phyloP scores from a whole-genome alignment of 1,140 invertebrate species.

The Wiebesia pumilae region DNA sequence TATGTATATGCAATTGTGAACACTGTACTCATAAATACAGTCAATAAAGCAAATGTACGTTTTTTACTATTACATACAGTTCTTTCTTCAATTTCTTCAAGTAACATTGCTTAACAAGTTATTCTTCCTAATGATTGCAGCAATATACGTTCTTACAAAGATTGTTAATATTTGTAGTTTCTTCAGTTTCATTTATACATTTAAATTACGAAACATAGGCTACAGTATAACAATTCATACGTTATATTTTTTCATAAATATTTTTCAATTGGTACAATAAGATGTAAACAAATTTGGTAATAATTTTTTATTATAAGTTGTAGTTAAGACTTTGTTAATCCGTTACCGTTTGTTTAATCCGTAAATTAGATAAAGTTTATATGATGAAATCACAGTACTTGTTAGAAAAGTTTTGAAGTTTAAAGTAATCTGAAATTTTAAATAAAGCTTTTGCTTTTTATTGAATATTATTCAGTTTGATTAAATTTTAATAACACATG shows the following conservation, averaged over 20 bases:
- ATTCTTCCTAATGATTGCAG: background rate
- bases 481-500: too few relatives aligned
- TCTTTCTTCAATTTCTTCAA: constrained; percentile 20
- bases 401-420: too few relatives aligned
- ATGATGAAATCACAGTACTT: too few relatives aligned
- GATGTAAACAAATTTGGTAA: background rate
- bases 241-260: too few relatives aligned
- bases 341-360: too few relatives aligned
- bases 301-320: background rate
- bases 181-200: background rate
- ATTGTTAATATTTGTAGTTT: background rate
- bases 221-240: too few relatives aligned
- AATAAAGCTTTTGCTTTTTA: too few relatives aligned
- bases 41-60: constrained; percentile 61
- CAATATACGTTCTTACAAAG: background rate
- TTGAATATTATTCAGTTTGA: too few relatives aligned
- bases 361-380: too few relatives aligned
- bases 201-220: too few relatives aligned
- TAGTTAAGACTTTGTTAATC: too few relatives aligned
- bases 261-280: background rate
- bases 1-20: constrained; percentile 52
- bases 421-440: too few relatives aligned
- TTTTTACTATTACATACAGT: constrained; percentile 52
- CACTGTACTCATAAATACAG: constrained; percentile 59
- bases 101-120: background rate